phyloP scores from a whole-genome alignment of 92 coral and sea anemone genomes.

The Zoanthus sansibaricus region DNA sequence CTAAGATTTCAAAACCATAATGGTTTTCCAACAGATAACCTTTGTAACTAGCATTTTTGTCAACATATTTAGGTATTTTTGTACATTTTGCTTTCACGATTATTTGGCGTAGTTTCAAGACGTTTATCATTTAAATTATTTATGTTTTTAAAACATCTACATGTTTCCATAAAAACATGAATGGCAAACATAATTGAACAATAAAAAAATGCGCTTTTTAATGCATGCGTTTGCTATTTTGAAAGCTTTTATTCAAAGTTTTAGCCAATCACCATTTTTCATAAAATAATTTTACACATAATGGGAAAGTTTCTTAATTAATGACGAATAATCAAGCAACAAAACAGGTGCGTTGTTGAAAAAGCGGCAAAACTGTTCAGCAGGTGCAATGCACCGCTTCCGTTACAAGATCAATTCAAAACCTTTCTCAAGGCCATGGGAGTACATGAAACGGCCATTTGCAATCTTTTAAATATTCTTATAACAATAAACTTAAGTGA shows the following conservation, averaged over 20 bases:
- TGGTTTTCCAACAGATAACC: constrained; percentile 57
- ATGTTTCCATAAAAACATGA: constrained; percentile 42
- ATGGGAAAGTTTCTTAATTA: constrained; percentile 3
- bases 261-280: constrained; percentile 12
- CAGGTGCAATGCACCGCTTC: constrained; percentile 26
- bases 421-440: neutral
- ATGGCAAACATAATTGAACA: neutral
- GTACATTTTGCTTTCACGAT: constrained; percentile 1
- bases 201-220: neutral
- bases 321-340: neutral
- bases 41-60: neutral
- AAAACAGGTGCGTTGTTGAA: constrained; percentile 18
- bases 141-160: constrained; percentile 27
- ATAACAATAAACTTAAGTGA: no score
- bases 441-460: neutral
- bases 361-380: constrained; percentile 18
- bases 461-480: no score
- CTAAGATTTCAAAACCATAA: neutral
- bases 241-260: neutral
- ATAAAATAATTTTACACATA: neutral
- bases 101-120: neutral
- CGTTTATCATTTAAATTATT: constrained; percentile 14
- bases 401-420: constrained; percentile 3
- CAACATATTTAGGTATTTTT: neutral
- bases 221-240: neutral